Evolutionary conservation across 1,140 invertebrate species (phyloP), one percentile per base, ranked within the genome.

Genomic region (Drosophila sp.): DNA sequence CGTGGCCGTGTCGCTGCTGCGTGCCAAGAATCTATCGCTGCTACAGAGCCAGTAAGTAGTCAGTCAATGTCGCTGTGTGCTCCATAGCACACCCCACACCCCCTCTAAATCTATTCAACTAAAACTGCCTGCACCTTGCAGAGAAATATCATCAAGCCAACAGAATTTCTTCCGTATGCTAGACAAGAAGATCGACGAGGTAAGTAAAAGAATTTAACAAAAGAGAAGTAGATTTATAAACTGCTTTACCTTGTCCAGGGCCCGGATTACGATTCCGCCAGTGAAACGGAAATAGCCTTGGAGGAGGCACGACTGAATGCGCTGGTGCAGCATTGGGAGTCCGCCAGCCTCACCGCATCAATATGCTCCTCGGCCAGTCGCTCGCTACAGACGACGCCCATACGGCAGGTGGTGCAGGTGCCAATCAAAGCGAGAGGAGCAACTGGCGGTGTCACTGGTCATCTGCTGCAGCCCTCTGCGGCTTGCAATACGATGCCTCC

Each of bases 161-260:
- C 94, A 96, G 83, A 96, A 97, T 89, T 97, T 97, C 93, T 97
- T 97, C 93, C 96, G 95, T 91, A 97, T 97, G 96, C 93, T 97
- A 74, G 97, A 97, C 89, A 96, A 97, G 90, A 97, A 97, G 93
- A 97, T 97, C 90, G 96, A 97, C 92, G 96, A 95, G 92, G 96
- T 97, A 93, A 94, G 94, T 93, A 36, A 3, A 8, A 1, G 27
- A 29, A 6, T 0, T 29, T 29, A 29, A 6, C 27, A 25, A 51
- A 18, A 7, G 0, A 21, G 34, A 32, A 13, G 0, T 7, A 45
- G n/a, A 34, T 9, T 6, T 29, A 0, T 3, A 9, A 50, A 38
- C 1, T 38, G n/a, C 0, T 14, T 18, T 27, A 11, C 13, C 5
- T 2, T 40, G 72, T 56, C 3, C 91, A 96, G 95, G 95, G 95